Evolutionary conservation across 2,888 invertebrate genomes (phyloP).

Genomic region (Aphodius granarius): DNA sequence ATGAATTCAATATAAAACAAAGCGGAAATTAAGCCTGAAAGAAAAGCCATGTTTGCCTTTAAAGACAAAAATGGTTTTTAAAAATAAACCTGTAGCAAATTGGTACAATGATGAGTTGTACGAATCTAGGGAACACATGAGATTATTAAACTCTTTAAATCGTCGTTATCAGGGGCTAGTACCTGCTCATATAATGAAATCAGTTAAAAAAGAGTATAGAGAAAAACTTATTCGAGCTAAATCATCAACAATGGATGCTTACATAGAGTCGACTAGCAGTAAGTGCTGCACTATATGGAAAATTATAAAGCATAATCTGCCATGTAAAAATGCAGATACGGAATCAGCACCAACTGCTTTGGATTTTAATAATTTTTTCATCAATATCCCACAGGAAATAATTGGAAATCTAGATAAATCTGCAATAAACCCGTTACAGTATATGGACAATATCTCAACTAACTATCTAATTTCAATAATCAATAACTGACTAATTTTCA

Average conservation of each 20-base stretch:
- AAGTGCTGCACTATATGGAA: not conserved
- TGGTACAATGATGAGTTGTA: no score
- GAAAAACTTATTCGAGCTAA: not conserved
- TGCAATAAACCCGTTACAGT: no score
- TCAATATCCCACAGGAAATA: not conserved
- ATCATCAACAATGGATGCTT: not conserved
- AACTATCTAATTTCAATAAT: not conserved
- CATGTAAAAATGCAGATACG: not conserved
- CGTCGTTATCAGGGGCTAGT: not conserved
- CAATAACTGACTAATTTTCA: not conserved
- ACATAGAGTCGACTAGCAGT: not conserved
- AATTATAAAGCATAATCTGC: not conserved
- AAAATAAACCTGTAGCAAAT: no score
- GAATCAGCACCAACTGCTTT: not conserved
- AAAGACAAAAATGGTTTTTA: no score
- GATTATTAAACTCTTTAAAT: not conserved
- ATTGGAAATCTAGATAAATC: no score
- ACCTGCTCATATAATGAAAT: not conserved
- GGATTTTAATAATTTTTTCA: not conserved
- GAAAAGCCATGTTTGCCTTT: no score
- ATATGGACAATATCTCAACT: no score
- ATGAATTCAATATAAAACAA: no score
- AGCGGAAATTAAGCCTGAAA: no score
- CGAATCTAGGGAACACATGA: no score
- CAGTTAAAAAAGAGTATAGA: not conserved